Percentiles rank a stretch among this genome's conserved stretches.
These are phyloP conservation scores for Drosophila emarginata DNA, from an alignment of 2,888 invertebrate genomes.

Conservation along the genomic window DNA sequence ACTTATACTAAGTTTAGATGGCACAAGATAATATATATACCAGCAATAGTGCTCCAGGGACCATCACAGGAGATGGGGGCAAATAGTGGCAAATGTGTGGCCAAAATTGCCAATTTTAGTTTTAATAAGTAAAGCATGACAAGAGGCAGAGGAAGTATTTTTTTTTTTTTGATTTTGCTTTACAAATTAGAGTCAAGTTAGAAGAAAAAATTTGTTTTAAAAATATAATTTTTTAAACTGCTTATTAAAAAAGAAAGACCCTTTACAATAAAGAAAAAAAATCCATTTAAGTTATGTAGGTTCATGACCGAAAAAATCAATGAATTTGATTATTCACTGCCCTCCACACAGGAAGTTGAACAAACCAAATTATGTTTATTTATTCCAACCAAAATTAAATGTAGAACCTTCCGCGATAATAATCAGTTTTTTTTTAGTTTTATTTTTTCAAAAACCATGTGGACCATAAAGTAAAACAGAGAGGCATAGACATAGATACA, in stretches of 20 bases:
- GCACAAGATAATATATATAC: slow-evolving; percentile 21
- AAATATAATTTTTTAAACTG: not conserved
- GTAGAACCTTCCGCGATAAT: not conserved
- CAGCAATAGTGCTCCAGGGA: not conserved
- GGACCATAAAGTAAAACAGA: not conserved
- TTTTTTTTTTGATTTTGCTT: not conserved
- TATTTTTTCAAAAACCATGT: not conserved
- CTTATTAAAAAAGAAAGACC: not conserved
- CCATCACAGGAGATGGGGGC: not conserved
- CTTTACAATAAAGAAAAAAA: not conserved
- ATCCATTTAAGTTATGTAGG: slow-evolving; percentile 10
- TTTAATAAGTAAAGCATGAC: not conserved
- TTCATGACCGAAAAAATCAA: slow-evolving; percentile 40
- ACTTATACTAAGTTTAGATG: slow-evolving; percentile 41
- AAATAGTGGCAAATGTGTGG: not conserved
- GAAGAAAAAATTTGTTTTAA: not conserved
- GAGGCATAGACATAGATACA: not conserved
- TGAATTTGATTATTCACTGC: slow-evolving; percentile 10
- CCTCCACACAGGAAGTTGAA: slow-evolving; percentile 55
- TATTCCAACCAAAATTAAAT: not conserved
- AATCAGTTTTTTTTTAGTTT: not conserved
- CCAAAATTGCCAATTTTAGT: slow-evolving; percentile 3
- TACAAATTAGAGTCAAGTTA: not conserved
- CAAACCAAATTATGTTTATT: slow-evolving; percentile 39
- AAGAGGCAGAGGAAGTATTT: not conserved